Evolutionary conservation across 2,113 vertebrate species (phyloP).

Genomic region (Eupsittula cactorum): DNA sequence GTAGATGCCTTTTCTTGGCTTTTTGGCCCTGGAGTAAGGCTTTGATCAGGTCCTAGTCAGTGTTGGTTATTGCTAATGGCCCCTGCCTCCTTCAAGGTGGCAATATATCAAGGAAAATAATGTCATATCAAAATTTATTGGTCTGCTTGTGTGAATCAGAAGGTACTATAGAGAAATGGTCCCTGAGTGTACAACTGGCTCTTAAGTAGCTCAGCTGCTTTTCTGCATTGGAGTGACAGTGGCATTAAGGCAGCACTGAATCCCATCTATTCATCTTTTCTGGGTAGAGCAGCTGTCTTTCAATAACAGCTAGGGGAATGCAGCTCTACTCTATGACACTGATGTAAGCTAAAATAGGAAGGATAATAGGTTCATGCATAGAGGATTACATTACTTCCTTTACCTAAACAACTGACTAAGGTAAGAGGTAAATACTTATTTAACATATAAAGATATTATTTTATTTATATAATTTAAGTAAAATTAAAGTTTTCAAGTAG

Average conservation of each 20-base stretch:
- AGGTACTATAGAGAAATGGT: conserved; percentile 22
- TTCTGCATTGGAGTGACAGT: conserved; percentile 65
- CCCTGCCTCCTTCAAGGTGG: neutral
- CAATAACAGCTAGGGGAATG: conserved; percentile 48
- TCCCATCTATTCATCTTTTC: conserved; percentile 57
- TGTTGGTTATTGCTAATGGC: neutral
- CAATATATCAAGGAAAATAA: neutral
- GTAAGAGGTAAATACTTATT: conserved; percentile 62
- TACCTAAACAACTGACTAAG: conserved; percentile 49
- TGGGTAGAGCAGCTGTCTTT: conserved; percentile 64
- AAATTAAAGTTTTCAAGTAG: neutral
- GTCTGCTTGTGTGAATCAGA: conserved; percentile 35
- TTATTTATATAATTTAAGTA: neutral
- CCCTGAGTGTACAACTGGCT: conserved; percentile 39
- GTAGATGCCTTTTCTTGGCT: neutral
- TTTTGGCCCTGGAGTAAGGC: neutral
- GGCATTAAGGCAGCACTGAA: conserved; percentile 65
- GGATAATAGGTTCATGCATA: conserved; percentile 42
- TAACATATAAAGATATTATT: neutral
- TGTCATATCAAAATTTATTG: neutral
- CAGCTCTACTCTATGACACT: conserved; percentile 53
- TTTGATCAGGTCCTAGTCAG: neutral
- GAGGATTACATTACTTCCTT: conserved; percentile 42
- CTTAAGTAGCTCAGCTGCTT: conserved; percentile 63
- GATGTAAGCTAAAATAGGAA: conserved; percentile 52